phyloP scores from a whole-genome alignment of 2,888 invertebrate genomes.

The Metallyticus violacea region DNA sequence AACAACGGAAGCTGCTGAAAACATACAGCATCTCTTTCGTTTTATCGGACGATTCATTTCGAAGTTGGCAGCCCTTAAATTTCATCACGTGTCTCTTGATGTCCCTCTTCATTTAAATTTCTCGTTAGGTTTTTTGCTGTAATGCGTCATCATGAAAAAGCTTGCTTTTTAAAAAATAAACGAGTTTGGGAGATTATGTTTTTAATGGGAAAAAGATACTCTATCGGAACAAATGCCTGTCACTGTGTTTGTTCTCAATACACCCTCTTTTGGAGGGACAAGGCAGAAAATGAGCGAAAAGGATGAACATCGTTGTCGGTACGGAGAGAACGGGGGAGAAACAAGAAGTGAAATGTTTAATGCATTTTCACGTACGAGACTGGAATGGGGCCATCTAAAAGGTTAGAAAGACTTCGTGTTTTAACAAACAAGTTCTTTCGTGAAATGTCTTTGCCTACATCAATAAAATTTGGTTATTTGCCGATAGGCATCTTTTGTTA shows the following conservation, averaged over 20 bases:
- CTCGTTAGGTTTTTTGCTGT: not conserved
- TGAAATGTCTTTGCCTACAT: not conserved
- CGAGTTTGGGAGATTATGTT: conserved; percentile 5
- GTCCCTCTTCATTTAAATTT: not conserved
- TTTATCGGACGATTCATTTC: not conserved
- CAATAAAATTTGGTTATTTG: too few relatives aligned
- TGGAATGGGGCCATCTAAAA: not conserved
- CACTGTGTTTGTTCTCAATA: conserved; percentile 16
- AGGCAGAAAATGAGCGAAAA: not conserved
- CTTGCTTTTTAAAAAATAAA: not conserved
- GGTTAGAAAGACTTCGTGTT: not conserved
- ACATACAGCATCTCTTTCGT: not conserved
- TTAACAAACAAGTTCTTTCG: not conserved
- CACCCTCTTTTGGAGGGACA: not conserved
- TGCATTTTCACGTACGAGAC: not conserved
- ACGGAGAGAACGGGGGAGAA: not conserved
- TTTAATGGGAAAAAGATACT: conserved; percentile 14
- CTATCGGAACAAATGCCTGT: conserved; percentile 21
- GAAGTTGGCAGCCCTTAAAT: not conserved
- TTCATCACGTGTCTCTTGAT: not conserved
- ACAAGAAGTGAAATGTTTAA: not conserved
- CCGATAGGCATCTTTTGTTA: too few relatives aligned
- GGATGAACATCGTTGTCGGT: not conserved
- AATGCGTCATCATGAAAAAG: not conserved
- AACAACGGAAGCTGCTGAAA: not conserved